Evolutionary conservation across 1,140 invertebrate species (phyloP).

Genomic region (Drosophila micromelanica): DNA sequence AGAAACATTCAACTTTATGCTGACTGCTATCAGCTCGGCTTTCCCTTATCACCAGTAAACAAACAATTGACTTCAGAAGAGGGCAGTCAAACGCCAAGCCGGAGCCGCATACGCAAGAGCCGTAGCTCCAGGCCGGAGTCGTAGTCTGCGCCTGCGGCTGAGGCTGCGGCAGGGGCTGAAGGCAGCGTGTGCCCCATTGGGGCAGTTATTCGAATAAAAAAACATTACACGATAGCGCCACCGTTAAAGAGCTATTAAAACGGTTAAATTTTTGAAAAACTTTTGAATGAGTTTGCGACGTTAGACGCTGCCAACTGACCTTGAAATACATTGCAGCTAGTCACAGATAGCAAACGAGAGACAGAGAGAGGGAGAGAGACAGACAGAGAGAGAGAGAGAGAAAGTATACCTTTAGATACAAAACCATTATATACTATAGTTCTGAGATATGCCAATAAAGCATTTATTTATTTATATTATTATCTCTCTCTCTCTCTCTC

Average conservation of each 20-base stretch:
- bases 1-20: slow-evolving; percentile 6
- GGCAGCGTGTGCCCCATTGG: slow-evolving; percentile 7
- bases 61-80: slow-evolving; percentile 18
- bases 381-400: not conserved
- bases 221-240: slow-evolving; percentile 20
- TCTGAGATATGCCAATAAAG: too few relatives aligned
- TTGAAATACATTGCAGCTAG: slow-evolving; percentile 3
- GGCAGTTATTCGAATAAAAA: slow-evolving; percentile 10
- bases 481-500: too few relatives aligned
- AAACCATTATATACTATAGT: too few relatives aligned
- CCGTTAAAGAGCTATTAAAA: not conserved
- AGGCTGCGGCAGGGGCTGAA: too few relatives aligned
- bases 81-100: too few relatives aligned
- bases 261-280: too few relatives aligned
- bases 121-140: not conserved
- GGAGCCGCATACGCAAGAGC: too few relatives aligned
- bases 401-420: too few relatives aligned
- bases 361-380: not conserved
- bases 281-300: not conserved
- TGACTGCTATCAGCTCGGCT: slow-evolving; percentile 22
- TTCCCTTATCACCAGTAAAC: slow-evolving; percentile 28
- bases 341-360: not conserved
- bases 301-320: not conserved
- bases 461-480: too few relatives aligned
- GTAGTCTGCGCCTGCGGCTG: too few relatives aligned